These are phyloP conservation scores for Helicoverpa armigera DNA, from an alignment of 1,140 invertebrate genomes.

Conservation along the genomic window DNA sequence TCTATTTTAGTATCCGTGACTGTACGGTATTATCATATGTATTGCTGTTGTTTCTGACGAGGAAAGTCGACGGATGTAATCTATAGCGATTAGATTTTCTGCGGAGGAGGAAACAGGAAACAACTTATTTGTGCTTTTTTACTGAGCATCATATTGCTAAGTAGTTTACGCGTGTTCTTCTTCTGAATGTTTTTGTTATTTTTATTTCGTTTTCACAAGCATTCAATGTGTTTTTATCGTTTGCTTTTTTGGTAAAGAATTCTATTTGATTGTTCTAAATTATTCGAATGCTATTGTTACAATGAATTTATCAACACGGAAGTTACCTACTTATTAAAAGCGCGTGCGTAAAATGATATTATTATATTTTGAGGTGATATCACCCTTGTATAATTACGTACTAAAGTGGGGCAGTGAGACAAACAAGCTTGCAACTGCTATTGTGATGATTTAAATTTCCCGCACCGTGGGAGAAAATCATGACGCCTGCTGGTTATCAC, in stretches of 20 bases:
- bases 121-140: too few species aligned
- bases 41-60: neutral
- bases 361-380: neutral
- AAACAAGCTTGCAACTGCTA: neutral
- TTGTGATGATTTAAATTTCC: constrained; percentile 1
- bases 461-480: neutral
- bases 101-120: too few species aligned
- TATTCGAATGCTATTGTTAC: too few species aligned
- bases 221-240: neutral
- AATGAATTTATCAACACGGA: neutral
- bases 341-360: neutral
- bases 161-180: too few species aligned
- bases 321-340: neutral
- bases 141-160: too few species aligned
- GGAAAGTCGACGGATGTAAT: neutral
- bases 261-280: constrained; percentile 1
- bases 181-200: too few species aligned
- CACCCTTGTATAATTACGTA: neutral
- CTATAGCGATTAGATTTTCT: too few species aligned
- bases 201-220: too few species aligned
- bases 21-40: neutral
- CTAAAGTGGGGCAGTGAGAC: neutral
- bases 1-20: neutral
- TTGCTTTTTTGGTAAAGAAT: neutral
- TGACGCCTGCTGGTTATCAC: neutral